Evolutionary conservation across 1,140 invertebrate species (phyloP).

Genomic region (Pseudomyrmex flavicornis): DNA sequence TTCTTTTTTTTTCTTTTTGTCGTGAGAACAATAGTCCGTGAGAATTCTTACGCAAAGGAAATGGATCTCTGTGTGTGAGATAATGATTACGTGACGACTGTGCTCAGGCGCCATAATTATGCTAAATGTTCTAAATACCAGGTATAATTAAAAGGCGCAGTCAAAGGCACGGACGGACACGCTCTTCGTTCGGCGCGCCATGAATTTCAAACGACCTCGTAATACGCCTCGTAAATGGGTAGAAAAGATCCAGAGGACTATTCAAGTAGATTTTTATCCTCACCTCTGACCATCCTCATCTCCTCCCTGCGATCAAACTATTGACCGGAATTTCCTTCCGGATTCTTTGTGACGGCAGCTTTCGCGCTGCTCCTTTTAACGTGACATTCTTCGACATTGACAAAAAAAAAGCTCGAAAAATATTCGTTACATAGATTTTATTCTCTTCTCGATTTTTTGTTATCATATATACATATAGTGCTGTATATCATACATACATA

Average conservation of each 20-base stretch:
- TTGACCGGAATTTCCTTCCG: constrained; percentile 18
- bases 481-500: too few relatives aligned
- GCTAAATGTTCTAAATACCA: constrained; percentile 40
- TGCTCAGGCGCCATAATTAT: constrained; percentile 24
- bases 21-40: too few relatives aligned
- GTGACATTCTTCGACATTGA: neutral
- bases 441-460: too few relatives aligned
- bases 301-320: constrained; percentile 2
- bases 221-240: constrained; percentile 9
- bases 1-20: neutral
- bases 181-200: neutral
- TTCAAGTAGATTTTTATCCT: neutral
- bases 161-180: neutral
- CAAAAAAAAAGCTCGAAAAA: neutral
- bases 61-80: neutral
- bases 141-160: constrained; percentile 39
- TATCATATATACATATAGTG: too few relatives aligned
- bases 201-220: constrained; percentile 38
- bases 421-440: too few relatives aligned
- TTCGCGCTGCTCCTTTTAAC: neutral
- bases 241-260: neutral
- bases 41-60: neutral
- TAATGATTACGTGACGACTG: constrained; percentile 1
- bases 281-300: neutral
- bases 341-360: neutral